Base-by-base conservation (phyloP, 2,797 vertebrate genomes). In the Falco berigora region DNA sequence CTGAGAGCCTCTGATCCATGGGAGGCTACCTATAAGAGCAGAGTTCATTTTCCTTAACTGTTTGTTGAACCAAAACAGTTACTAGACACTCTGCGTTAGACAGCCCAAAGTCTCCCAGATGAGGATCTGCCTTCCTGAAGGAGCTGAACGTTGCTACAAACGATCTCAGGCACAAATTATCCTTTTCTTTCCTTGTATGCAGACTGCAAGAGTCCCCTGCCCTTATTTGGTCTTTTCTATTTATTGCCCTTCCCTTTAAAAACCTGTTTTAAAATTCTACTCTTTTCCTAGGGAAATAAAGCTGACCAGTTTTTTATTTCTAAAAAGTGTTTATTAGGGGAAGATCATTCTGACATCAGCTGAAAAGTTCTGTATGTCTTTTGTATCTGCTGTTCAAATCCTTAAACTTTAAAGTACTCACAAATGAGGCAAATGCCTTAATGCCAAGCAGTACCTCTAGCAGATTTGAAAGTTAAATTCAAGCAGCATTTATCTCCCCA, bases 381-480 rank as follows among this genome's bases (percentile, higher is more conserved):
- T 92, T 86, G 42, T 52, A 88, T 87, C 91, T 83, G 86, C 46
- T 91, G 64, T 82, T 93, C 71, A 93, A 80, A 89, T 75, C 77
- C 74, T 82, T 95, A 92, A 92, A 87, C 74, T 89, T 66, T 91
- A 88, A 94, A 83, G 91, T 84, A 88, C 68, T 94, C 90, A 74
- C 86, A 72, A 90, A 96, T 0, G 3, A 93, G 81, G 78, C 36
- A 89, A 95, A 95, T 88, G 77, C 83, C 78, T 75, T 76, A 94
- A 94, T 95, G 84, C 61, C 94, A 90, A 86, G 74, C 78, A 95
- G 90, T 46, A 44, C 42, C 34, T 78, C 40, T 89, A 84, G 91
- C 78, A 90, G 68, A 96, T 92, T 92, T 94, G 71, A 89, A 95
- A 97, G 94, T 93, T 83, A 96, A 94, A 97, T 96, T 92, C 87